These are phyloP conservation scores for Hyperoplus lanceolatus DNA, from an alignment of 2,797 vertebrate genomes.

Conservation along the genomic window DNA sequence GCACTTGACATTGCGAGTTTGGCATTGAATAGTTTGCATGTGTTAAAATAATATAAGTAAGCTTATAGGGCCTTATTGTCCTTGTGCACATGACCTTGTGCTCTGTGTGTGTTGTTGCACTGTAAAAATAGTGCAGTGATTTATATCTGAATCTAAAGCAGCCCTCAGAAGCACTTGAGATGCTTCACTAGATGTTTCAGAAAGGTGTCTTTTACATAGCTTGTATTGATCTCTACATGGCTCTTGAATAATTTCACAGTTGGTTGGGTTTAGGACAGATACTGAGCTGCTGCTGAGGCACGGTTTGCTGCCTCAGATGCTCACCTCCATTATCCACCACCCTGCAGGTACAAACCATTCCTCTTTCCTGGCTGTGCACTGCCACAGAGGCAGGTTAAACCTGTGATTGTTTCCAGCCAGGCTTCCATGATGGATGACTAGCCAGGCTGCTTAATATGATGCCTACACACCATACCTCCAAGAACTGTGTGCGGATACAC, in stretches of 20 bases:
- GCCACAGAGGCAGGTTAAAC: constrained; percentile 68
- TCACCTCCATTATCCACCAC: constrained; percentile 71
- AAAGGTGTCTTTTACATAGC: constrained; percentile 39
- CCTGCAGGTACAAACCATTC: constrained; percentile 73
- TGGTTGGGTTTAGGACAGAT: constrained; percentile 50
- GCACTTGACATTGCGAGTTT: background rate
- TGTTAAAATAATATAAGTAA: background rate
- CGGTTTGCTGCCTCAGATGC: constrained; percentile 59
- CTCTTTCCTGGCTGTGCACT: constrained; percentile 57
- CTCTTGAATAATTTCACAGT: constrained; percentile 66
- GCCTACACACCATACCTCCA: constrained; percentile 51
- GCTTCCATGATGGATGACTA: constrained; percentile 76
- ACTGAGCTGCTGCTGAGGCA: constrained; percentile 48
- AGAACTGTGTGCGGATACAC: constrained; percentile 39
- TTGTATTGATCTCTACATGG: constrained; percentile 49
- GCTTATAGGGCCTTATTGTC: constrained; percentile 1
- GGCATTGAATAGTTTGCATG: background rate
- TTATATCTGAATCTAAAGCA: constrained; percentile 35
- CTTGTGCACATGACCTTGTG: constrained; percentile 6
- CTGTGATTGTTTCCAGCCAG: constrained; percentile 76
- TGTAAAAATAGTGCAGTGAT: constrained; percentile 18
- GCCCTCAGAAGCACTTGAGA: constrained; percentile 19
- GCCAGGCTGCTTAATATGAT: constrained; percentile 69
- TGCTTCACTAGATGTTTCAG: constrained; percentile 33
- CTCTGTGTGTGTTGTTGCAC: background rate